phyloP scores from a whole-genome alignment of 2,888 invertebrate genomes.

The Calliphora vomitoria region DNA sequence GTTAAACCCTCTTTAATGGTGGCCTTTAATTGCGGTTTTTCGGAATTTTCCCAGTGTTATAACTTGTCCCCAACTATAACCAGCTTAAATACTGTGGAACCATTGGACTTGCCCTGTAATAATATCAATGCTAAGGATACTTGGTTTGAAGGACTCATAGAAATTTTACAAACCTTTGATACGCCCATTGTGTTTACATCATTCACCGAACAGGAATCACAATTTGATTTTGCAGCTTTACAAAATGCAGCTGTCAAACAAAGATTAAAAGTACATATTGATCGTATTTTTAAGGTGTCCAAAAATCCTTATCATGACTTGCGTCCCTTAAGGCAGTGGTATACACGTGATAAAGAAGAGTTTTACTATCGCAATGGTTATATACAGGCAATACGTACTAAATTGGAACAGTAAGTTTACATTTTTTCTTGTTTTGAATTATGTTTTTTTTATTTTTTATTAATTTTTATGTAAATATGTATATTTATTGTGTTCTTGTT shows the following conservation, averaged over 20 bases:
- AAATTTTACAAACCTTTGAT: slow-evolving; percentile 76
- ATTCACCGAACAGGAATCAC: slow-evolving; percentile 76
- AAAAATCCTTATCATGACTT: slow-evolving; percentile 80
- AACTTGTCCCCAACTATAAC: slow-evolving; percentile 15
- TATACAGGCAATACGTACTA: slow-evolving; percentile 77
- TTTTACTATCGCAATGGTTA: slow-evolving; percentile 81
- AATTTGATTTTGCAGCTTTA: slow-evolving; percentile 77
- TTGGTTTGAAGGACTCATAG: slow-evolving; percentile 75
- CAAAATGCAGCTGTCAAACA: slow-evolving; percentile 59
- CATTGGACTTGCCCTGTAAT: background rate
- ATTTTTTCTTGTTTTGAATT: slow-evolving; percentile 43
- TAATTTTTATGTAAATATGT: slow-evolving; percentile 11
- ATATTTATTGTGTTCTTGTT: slow-evolving; percentile 10
- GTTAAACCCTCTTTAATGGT: slow-evolving; percentile 77
- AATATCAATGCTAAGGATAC: slow-evolving; percentile 46
- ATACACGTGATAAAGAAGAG: slow-evolving; percentile 75
- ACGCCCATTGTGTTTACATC: slow-evolving; percentile 81
- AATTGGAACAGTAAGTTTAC: slow-evolving; percentile 50
- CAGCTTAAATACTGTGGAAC: slow-evolving; percentile 35
- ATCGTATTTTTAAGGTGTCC: slow-evolving; percentile 74
- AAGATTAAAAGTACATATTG: slow-evolving; percentile 69
- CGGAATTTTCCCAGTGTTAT: slow-evolving; percentile 62
- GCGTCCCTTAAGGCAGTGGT: slow-evolving; percentile 78
- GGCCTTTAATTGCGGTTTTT: slow-evolving; percentile 81
- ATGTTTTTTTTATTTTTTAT: slow-evolving; percentile 22